Evolutionary conservation across 2,888 invertebrate genomes (phyloP).

Genomic region (Patella pellucida): DNA sequence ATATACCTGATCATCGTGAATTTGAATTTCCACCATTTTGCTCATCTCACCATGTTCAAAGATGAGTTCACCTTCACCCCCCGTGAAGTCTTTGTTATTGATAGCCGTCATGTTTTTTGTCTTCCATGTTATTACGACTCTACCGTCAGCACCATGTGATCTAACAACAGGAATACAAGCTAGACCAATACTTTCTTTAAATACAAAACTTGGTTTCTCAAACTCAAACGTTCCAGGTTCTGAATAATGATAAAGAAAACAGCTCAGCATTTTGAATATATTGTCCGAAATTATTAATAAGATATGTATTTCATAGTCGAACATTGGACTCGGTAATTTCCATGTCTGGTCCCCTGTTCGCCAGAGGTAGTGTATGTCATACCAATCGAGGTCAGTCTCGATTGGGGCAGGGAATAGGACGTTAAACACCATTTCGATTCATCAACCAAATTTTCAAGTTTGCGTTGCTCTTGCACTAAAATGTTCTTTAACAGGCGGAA

Average conservation of each 20-base stretch:
- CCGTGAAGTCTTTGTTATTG: constrained; percentile 74
- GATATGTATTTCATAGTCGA: constrained; percentile 6
- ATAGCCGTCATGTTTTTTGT: constrained; percentile 76
- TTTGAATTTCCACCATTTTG: constrained; percentile 74
- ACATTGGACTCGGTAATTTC: background rate
- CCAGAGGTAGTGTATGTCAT: too few relatives aligned
- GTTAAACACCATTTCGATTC: too few relatives aligned
- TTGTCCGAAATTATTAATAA: background rate
- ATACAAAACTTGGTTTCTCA: constrained; percentile 74
- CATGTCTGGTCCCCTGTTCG: too few relatives aligned
- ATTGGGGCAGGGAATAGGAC: too few relatives aligned
- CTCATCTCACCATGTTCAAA: constrained; percentile 72
- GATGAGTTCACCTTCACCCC: constrained; percentile 73
- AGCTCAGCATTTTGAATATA: background rate
- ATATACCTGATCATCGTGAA: constrained; percentile 74
- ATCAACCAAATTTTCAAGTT: too few relatives aligned
- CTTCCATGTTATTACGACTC: constrained; percentile 73
- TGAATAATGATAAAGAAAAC: constrained; percentile 46
- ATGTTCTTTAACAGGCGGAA: too few relatives aligned
- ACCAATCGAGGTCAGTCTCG: too few relatives aligned
- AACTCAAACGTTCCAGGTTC: constrained; percentile 75
- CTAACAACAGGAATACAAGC: constrained; percentile 73
- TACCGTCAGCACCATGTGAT: constrained; percentile 74
- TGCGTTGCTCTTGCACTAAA: too few relatives aligned
- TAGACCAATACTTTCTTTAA: constrained; percentile 75